Percentiles rank a stretch among this genome's conserved stretches.
Evolutionary conservation across 2,797 vertebrate species (phyloP).

Genomic region (Xiphophorus birchmanni): DNA sequence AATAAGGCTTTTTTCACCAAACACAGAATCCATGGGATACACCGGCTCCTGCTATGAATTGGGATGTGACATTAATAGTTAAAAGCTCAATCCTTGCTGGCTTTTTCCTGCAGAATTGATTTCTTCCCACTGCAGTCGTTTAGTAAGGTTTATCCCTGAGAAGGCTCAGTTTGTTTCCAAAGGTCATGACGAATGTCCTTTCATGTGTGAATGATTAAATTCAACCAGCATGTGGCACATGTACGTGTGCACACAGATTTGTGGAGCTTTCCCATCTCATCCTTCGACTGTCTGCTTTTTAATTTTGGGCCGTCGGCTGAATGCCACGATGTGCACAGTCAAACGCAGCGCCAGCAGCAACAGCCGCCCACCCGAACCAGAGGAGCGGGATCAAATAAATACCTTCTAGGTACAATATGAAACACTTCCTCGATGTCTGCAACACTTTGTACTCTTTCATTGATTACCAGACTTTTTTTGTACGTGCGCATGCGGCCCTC

Average conservation of each 20-base stretch:
- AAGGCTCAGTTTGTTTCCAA: conserved; percentile 72
- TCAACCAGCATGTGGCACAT: conserved; percentile 56
- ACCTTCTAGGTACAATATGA: conserved; percentile 60
- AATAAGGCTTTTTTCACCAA: conserved; percentile 42
- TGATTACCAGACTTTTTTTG: conserved; percentile 29
- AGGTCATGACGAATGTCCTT: conserved; percentile 81
- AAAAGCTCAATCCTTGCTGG: conserved; percentile 55
- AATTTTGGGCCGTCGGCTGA: conserved; percentile 52
- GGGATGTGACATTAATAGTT: conserved; percentile 61
- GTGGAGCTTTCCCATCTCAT: conserved; percentile 24
- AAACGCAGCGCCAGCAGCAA: conserved; percentile 27
- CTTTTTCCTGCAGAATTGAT: conserved; percentile 71
- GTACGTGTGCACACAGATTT: conserved; percentile 31
- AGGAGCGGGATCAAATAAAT: conserved; percentile 56
- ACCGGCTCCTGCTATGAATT: conserved; percentile 37
- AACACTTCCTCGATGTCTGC: conserved; percentile 48
- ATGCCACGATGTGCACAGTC: conserved; percentile 29
- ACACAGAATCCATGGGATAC: conserved; percentile 22
- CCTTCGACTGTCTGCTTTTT: conserved; percentile 47
- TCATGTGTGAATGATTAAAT: conserved; percentile 77
- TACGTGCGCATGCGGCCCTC: not conserved
- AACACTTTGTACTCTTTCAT: conserved; percentile 39
- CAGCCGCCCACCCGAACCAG: conserved; percentile 41
- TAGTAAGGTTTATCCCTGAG: conserved; percentile 66
- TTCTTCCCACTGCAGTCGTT: conserved; percentile 67